Evolutionary conservation across 2,888 invertebrate species (phyloP), one percentile per base, ranked within the genome.

Genomic region (Sphaeridia pumilis): DNA sequence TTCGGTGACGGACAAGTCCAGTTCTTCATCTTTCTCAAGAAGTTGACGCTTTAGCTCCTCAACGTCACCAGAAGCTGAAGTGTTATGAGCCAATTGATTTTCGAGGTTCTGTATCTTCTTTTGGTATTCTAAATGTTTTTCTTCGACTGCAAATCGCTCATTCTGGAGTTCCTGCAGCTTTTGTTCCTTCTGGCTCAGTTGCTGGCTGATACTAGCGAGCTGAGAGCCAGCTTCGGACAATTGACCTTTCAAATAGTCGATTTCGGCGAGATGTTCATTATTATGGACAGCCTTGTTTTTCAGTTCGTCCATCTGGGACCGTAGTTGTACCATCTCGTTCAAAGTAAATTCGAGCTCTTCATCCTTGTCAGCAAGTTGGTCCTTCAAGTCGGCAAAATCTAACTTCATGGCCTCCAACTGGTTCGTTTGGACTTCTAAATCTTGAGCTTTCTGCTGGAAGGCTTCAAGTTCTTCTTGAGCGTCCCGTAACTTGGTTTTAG

Each of bases 121-220:
- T n/a, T n/a, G n/a, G n/a, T n/a, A n/a, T n/a, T n/a, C n/a, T n/a
- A n/a, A n/a, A n/a, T n/a, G n/a, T n/a, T n/a, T n/a, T n/a, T n/a
- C n/a, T 21, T 43, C 43, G 4, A 43, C 10, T 14, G 52, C 49
- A 22, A 31, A 21, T 4, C 55, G 52, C n/a, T 53, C 52, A 14
- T 36, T 14, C 5, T 55, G 41, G n/a, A 53, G 38, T 3, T 58
- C 54, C 2, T 38, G 41, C 69, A 50, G 34, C 28, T 45, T 26
- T 45, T 26, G 26, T 25, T 14, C 25, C n/a, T n/a, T n/a, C n/a
- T n/a, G n/a, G n/a, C n/a, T n/a, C n/a, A n/a, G n/a, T n/a, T n/a
- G n/a, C n/a, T n/a, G n/a, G n/a, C n/a, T n/a, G n/a, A n/a, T n/a
- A n/a, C n/a, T n/a, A n/a, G n/a, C n/a, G n/a, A n/a, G n/a, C n/a